phyloP scores from a whole-genome alignment of 2,888 invertebrate species.

The Microdon myrmicae region DNA sequence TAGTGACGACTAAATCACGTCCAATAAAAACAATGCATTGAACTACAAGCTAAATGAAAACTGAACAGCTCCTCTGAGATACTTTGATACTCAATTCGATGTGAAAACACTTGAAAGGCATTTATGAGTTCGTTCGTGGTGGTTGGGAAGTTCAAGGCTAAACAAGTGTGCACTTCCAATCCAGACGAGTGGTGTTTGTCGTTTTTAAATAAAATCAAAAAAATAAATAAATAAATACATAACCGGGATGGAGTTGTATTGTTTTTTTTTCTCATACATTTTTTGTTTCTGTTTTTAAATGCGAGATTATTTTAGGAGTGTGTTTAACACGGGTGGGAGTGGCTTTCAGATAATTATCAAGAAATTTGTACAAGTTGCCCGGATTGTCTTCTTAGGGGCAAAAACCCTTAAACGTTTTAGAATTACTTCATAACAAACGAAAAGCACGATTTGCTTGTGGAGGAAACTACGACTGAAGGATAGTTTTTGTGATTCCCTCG shows the following conservation, averaged over 20 bases:
- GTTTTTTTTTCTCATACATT: too few species aligned
- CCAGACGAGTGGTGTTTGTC: conserved; percentile 15
- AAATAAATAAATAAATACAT: too few species aligned
- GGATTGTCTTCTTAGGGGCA: too few species aligned
- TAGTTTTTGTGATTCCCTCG: too few species aligned
- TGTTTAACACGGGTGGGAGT: conserved; percentile 41
- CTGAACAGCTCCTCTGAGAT: conserved; percentile 20
- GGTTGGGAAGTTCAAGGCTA: conserved; percentile 45
- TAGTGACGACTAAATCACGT: too few species aligned
- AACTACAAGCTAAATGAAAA: too few species aligned
- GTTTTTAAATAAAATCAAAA: conserved; percentile 11
- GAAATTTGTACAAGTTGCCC: conserved; percentile 17
- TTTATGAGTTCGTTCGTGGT: conserved; percentile 41
- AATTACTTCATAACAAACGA: too few species aligned
- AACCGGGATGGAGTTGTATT: conserved; percentile 38
- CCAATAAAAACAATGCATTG: too few species aligned
- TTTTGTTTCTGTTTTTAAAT: too few species aligned
- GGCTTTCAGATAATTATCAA: conserved; percentile 42
- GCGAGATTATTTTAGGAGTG: conserved; percentile 40
- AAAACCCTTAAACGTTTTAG: too few species aligned
- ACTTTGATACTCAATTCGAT: conserved; percentile 18
- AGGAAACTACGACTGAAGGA: too few species aligned
- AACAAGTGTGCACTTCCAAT: conserved; percentile 28
- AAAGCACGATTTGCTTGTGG: too few species aligned
- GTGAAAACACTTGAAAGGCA: conserved; percentile 28